phyloP scores from a whole-genome alignment of 2,888 invertebrate species.

The Tachystola acroxantha region DNA sequence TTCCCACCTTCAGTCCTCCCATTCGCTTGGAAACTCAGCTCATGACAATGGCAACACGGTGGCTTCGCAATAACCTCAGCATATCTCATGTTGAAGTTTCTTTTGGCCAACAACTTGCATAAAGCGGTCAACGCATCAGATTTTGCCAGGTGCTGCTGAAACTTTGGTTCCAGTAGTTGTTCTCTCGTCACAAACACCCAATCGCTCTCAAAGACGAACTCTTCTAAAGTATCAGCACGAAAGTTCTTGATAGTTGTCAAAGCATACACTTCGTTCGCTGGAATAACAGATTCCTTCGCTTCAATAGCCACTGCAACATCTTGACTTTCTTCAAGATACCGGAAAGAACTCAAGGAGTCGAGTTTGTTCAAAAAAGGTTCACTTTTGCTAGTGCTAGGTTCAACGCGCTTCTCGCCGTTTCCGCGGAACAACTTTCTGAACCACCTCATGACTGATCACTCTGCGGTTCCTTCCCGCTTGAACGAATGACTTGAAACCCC shows the following conservation, averaged over 20 bases:
- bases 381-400: constrained; percentile 24
- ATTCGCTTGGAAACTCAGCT: constrained; percentile 23
- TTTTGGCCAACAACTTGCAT: constrained; percentile 43
- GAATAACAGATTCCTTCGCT: constrained; percentile 23
- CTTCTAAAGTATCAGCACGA: constrained; percentile 44
- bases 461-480: constrained; percentile 81
- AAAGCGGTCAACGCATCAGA: constrained; percentile 40
- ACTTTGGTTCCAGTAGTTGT: constrained; percentile 49
- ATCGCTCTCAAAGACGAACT: constrained; percentile 56
- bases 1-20: constrained; percentile 23
- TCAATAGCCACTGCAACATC: constrained; percentile 15
- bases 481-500: constrained; percentile 79
- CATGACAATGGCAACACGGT: constrained; percentile 55
- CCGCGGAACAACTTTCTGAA: constrained; percentile 81
- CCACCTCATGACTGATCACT: constrained; percentile 80
- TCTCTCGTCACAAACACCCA: constrained; percentile 57
- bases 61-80: constrained; percentile 42
- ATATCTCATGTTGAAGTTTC: constrained; percentile 27
- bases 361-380: constrained; percentile 29
- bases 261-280: constrained; percentile 37
- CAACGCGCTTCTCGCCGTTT: constrained; percentile 66
- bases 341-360: constrained; percentile 26
- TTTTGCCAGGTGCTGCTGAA: constrained; percentile 44
- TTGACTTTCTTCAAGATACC: constrained; percentile 16
- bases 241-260: constrained; percentile 63